Evolutionary conservation across 2,113 vertebrate species (phyloP).

Genomic region (Notothenia coriiceps): DNA sequence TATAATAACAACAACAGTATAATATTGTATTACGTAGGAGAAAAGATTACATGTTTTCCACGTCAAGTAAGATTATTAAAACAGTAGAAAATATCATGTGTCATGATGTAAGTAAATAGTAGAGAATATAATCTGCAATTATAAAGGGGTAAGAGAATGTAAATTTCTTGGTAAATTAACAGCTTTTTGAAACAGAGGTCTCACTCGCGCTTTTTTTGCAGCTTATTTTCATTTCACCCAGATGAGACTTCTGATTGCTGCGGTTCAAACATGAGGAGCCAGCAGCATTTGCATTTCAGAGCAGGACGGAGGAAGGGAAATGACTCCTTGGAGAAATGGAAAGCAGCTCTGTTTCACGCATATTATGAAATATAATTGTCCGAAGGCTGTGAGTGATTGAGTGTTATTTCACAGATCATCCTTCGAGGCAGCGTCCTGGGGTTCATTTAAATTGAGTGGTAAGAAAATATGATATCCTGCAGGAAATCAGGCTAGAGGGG

Average conservation of each 20-base stretch:
- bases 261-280: constrained; percentile 12
- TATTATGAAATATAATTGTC: constrained; percentile 27
- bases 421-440: constrained; percentile 1
- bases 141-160: no score
- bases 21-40: neutral
- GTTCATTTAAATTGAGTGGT: neutral
- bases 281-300: neutral
- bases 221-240: constrained; percentile 22
- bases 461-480: constrained; percentile 36
- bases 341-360: constrained; percentile 8
- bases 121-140: neutral
- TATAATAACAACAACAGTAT: neutral
- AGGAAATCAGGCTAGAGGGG: constrained; percentile 5
- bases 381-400: constrained; percentile 8
- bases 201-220: neutral
- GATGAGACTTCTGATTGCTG: constrained; percentile 25
- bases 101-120: neutral
- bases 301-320: neutral
- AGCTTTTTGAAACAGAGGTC: neutral
- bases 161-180: neutral
- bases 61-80: no score
- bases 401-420: constrained; percentile 33
- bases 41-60: neutral
- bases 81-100: neutral
- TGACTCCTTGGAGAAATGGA: neutral